Conservation (phyloP, 2,113 vertebrate species). For the Centrocercus urophasianus region DNA sequence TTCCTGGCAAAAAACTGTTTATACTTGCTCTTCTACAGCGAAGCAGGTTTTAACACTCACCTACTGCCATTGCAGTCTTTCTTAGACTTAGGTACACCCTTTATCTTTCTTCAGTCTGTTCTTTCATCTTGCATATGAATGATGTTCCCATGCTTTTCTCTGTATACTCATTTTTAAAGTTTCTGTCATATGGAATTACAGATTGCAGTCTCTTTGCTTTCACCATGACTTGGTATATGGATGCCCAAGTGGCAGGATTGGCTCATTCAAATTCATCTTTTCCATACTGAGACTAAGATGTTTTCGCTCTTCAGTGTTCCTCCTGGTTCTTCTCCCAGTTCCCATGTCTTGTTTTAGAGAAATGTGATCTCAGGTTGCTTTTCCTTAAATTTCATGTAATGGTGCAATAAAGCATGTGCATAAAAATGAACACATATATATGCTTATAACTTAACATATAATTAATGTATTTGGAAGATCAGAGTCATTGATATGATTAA, state of each 20-base stretch:
- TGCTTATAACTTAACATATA: background rate
- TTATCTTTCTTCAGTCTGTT: background rate
- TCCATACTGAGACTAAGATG: background rate
- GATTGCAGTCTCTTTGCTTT: rapidly evolving
- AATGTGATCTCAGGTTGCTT: background rate
- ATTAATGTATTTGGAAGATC: background rate
- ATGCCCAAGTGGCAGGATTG: background rate
- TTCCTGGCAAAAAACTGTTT: background rate
- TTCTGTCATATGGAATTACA: background rate
- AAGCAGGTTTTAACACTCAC: background rate
- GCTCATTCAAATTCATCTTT: background rate
- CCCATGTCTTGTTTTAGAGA: background rate
- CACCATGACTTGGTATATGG: background rate
- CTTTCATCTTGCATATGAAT: background rate
- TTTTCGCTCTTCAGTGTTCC: background rate
- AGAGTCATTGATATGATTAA: background rate
- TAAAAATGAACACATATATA: background rate
- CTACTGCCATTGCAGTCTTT: background rate
- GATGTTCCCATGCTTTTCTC: background rate
- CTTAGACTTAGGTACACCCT: background rate
- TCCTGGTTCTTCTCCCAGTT: background rate
- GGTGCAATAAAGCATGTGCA: background rate
- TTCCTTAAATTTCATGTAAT: background rate
- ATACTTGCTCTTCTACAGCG: background rate
- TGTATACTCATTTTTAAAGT: background rate